Conservation (phyloP, 1,140 invertebrate species). For the Heliconius himera region DNA sequence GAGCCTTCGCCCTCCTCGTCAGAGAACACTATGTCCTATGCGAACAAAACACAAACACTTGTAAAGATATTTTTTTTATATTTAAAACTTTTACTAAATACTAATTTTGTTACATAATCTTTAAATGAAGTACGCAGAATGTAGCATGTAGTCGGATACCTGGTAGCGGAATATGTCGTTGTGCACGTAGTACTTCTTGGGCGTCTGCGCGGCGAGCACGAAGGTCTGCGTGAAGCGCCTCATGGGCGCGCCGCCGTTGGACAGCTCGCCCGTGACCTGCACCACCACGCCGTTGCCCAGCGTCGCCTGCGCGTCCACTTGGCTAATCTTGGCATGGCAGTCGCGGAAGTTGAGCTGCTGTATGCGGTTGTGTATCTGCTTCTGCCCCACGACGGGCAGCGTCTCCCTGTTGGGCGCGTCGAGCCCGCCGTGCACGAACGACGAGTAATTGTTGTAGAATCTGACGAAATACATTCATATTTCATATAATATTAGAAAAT, state of each 20-base stretch:
- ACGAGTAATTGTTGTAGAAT: constrained; percentile 97
- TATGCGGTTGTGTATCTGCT: constrained; percentile 97
- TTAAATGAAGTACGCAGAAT: neutral
- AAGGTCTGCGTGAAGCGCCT: constrained; percentile 98
- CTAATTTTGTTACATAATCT: no score
- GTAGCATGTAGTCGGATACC: constrained; percentile 67
- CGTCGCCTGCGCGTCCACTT: constrained; percentile 95
- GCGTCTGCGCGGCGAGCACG: constrained; percentile 95
- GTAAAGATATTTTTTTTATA: no score
- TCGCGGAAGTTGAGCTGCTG: constrained; percentile 97
- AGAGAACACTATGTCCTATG: constrained; percentile 87
- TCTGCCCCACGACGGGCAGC: constrained; percentile 93
- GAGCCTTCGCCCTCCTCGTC: constrained; percentile 87
- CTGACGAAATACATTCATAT: constrained; percentile 73
- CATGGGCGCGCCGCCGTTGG: constrained; percentile 97
- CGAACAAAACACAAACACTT: neutral
- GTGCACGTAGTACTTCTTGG: constrained; percentile 98
- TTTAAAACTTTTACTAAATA: no score
- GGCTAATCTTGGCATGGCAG: constrained; percentile 98
- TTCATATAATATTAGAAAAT: no score
- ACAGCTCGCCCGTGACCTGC: constrained; percentile 97
- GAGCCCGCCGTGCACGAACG: constrained; percentile 96
- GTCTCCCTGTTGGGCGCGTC: constrained; percentile 91
- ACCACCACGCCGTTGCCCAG: constrained; percentile 97
- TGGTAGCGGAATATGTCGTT: constrained; percentile 99